Conservation (phyloP, 1,140 invertebrate genomes). For the Eciton burchellii region DNA sequence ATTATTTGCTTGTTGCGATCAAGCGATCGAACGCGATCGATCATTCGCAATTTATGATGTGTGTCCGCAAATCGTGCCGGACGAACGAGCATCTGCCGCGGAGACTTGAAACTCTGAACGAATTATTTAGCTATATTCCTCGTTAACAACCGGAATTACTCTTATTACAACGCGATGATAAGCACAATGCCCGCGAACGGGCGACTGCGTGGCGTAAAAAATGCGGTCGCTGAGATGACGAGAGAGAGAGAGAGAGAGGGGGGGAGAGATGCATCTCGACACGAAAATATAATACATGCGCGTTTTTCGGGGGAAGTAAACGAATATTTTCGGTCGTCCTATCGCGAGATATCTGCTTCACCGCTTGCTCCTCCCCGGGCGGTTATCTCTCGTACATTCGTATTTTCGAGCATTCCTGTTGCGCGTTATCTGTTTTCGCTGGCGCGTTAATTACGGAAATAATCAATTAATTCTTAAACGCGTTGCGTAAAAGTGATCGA, state of each 20-base stretch:
- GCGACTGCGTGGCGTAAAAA: neutral
- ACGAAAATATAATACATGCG: too few relatives aligned
- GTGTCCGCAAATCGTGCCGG: constrained; percentile 4
- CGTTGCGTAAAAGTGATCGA: constrained; percentile 24
- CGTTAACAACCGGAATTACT: neutral
- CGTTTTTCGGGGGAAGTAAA: neutral
- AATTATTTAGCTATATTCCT: neutral
- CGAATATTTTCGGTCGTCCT: neutral
- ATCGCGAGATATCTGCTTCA: neutral
- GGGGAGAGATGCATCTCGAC: too few relatives aligned
- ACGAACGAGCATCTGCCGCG: neutral
- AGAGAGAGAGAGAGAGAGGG: too few relatives aligned
- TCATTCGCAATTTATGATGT: constrained; percentile 36
- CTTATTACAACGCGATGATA: neutral
- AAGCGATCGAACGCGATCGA: constrained; percentile 47
- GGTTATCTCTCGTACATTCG: constrained; percentile 6
- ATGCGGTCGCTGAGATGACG: neutral
- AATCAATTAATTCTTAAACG: constrained; percentile 24
- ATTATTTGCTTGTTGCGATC: constrained; percentile 71
- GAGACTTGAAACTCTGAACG: neutral
- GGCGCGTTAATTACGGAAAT: constrained; percentile 24
- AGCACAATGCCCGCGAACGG: too few relatives aligned
- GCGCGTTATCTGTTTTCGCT: neutral
- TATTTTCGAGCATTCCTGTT: neutral
- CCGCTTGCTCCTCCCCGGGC: neutral